Conservation (phyloP, 2,888 invertebrate species). For the Spilosoma lubricipeda region DNA sequence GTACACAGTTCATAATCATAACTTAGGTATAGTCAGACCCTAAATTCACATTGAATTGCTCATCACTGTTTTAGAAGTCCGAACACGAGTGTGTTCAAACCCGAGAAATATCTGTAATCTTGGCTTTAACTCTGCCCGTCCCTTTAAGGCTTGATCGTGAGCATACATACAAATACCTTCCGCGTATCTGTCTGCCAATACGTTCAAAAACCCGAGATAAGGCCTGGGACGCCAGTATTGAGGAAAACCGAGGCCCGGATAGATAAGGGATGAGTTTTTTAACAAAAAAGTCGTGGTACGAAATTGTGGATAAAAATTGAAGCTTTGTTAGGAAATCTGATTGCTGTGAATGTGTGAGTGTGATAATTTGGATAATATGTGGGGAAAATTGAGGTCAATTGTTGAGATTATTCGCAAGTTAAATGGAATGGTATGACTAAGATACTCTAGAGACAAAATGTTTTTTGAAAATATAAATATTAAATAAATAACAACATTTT, state of each 20-base stretch:
- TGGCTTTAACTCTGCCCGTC: conserved; percentile 5
- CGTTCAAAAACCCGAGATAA: conserved; percentile 20
- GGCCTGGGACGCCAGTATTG: conserved; percentile 20
- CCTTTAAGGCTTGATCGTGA: conserved; percentile 16
- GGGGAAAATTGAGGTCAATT: not conserved
- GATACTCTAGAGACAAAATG: not conserved
- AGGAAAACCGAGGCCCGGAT: conserved; percentile 20
- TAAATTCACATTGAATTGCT: not conserved
- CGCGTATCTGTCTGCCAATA: conserved; percentile 16
- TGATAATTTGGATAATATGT: conserved; percentile 10
- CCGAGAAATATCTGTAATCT: conserved; percentile 15
- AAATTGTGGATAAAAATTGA: conserved; percentile 16
- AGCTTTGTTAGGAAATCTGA: conserved; percentile 7
- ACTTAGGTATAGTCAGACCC: not conserved
- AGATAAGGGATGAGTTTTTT: conserved; percentile 22
- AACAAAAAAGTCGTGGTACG: conserved; percentile 15
- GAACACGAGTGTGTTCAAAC: not conserved
- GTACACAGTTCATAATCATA: no score
- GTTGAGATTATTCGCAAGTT: not conserved
- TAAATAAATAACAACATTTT: no score
- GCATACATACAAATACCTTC: conserved; percentile 12
- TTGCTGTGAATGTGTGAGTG: conserved; percentile 9
- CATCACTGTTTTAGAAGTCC: not conserved
- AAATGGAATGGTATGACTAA: not conserved
- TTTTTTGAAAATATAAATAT: not conserved